Base-by-base conservation (phyloP, 37 sponge, comb jelly and placozoan species). In the Amphimedon queenslandica region DNA sequence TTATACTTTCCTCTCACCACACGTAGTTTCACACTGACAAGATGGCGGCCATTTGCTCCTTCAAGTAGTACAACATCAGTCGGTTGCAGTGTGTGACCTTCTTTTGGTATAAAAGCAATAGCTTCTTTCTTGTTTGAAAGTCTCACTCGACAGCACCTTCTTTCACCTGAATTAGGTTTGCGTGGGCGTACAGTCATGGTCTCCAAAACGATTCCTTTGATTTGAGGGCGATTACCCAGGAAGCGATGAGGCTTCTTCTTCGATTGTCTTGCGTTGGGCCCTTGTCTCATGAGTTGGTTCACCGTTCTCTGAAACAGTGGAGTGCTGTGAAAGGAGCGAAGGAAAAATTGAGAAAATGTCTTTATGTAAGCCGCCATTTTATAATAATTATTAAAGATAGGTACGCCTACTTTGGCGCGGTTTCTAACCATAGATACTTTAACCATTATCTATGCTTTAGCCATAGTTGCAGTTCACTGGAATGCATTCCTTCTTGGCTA, bases 161-260 rank as follows among this genome's bases (percentile, higher is more conserved):
- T 37, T 47, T 93, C 87, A 47, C 87, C 94, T 35, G 94, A 93
- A 55, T 93, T 93, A 10, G 94, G 94, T 47, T 93, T 93, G 72
- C 74, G 90, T 3, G 94, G 94, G 27, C 77, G 84, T 1, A 87
- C 72, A 2, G 60, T 77, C 31, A 93, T 39, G 8, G 60, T 38
- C 33, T 89, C 79, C 28, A 89, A 43, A 0, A 93, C 72, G 16
- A 93, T 76, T 3, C 92, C 87, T 58, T 87, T 87, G 67, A 87
- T 65, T 56, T 90, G 87, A 1, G 87, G 91, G 13, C 13, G 53
- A 47, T 13, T 13, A 47, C 53, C 13, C 53, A 47, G 53, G 8
- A 13, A 13, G 8, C 53, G 13, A 18, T 18, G 72, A 8, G 66
- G 40, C 16, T 23, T 30, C 41, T 69, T 71, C 8, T 67, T 69